Percentiles rank a stretch among this genome's conserved stretches.
phyloP scores from a whole-genome alignment of 2,888 invertebrate genomes.

The Mythimna loreyi region DNA sequence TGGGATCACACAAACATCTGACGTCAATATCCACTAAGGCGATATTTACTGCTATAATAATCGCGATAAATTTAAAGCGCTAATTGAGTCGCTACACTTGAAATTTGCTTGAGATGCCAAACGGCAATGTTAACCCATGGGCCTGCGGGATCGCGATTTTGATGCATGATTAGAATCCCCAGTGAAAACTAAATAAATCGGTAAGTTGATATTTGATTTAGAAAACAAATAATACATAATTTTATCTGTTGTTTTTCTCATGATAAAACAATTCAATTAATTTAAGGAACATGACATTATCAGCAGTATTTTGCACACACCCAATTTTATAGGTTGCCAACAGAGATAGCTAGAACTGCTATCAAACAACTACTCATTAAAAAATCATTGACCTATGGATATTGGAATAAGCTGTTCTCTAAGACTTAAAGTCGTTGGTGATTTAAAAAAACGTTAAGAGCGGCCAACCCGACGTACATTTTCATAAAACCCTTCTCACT shows the following conservation, averaged over 20 bases:
- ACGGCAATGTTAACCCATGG: no score
- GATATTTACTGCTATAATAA: no score
- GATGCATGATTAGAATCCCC: no score
- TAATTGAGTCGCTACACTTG: no score
- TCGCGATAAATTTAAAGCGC: no score
- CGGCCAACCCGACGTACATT: no score
- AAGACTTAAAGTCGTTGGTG: not conserved
- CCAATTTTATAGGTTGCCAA: conserved; percentile 15
- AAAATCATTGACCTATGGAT: conserved; percentile 28
- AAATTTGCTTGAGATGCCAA: no score
- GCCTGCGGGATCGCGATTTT: not conserved
- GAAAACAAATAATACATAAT: conserved; percentile 26
- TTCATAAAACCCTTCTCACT: no score
- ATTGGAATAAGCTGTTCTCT: not conserved
- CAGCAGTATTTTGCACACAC: conserved; percentile 5
- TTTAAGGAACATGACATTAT: conserved; percentile 10
- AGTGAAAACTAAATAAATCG: conserved; percentile 14
- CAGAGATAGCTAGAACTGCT: not conserved
- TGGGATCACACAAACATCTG: no score
- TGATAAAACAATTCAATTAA: conserved; percentile 29
- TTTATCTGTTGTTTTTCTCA: conserved; percentile 25
- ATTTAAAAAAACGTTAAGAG: conserved; percentile 22
- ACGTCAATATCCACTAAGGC: no score
- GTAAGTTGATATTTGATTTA: conserved; percentile 6
- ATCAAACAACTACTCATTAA: conserved; percentile 24